These are phyloP conservation scores for Apamea anceps DNA, from an alignment of 2,888 invertebrate species.

Conservation along the genomic window DNA sequence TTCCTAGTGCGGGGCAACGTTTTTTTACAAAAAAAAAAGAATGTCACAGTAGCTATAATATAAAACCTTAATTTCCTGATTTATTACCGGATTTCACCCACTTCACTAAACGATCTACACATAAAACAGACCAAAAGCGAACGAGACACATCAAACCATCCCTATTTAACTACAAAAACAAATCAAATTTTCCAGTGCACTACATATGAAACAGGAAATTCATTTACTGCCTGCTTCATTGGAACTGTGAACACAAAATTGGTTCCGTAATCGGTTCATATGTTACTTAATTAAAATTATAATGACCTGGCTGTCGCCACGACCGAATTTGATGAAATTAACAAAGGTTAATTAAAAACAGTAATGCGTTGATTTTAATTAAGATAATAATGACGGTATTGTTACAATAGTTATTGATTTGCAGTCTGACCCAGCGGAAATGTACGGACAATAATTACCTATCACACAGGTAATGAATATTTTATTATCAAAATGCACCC, in stretches of 20 bases:
- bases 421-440: not conserved
- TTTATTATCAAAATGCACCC: not conserved
- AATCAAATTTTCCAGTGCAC: not conserved
- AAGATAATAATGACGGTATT: not conserved
- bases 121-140: not conserved
- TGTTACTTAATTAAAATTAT: slow-evolving; percentile 13
- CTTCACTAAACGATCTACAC: not conserved
- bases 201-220: not conserved
- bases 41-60: not conserved
- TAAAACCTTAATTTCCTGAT: too few relatives aligned
- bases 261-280: not conserved
- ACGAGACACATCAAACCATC: not conserved
- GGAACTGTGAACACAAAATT: not conserved
- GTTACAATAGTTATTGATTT: slow-evolving; percentile 8
- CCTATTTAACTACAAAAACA: not conserved
- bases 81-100: not conserved
- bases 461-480: not conserved
- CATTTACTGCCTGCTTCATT: not conserved
- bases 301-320: slow-evolving; percentile 5
- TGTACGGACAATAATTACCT: not conserved
- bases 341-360: not conserved
- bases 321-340: not conserved
- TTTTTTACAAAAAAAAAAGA: too few relatives aligned
- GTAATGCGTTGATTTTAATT: slow-evolving; percentile 11
- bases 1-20: too few relatives aligned